These are phyloP conservation scores for Bucco capensis DNA, from an alignment of 2,113 vertebrate genomes.

Conservation along the genomic window DNA sequence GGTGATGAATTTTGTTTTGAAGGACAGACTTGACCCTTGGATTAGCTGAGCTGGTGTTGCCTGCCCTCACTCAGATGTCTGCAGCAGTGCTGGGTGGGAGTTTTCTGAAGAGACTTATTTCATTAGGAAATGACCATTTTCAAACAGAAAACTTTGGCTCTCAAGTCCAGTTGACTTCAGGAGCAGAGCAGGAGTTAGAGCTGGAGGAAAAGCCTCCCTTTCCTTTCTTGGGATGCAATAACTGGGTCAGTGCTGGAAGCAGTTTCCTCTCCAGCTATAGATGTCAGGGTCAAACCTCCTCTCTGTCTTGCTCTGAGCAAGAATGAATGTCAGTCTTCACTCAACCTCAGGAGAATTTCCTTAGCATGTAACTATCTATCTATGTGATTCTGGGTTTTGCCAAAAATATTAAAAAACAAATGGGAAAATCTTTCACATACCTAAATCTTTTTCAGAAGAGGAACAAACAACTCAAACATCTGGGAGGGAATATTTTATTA, in stretches of 20 bases:
- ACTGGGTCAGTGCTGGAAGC: background rate
- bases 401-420: background rate
- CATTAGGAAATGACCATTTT: background rate
- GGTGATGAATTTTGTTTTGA: background rate
- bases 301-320: background rate
- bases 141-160: background rate
- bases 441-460: background rate
- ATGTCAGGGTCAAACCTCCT: background rate
- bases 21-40: background rate
- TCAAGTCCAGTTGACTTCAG: background rate
- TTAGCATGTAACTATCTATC: accelerated
- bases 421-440: background rate
- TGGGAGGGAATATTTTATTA: background rate
- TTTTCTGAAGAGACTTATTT: background rate
- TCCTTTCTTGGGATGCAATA: background rate
- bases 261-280: background rate
- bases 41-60: background rate
- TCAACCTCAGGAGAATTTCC: background rate
- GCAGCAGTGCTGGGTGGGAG: background rate
- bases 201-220: background rate
- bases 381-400: background rate
- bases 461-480: background rate
- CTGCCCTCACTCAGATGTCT: background rate
- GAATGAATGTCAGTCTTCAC: background rate
- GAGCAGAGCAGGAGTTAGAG: background rate